A percentile compares a stretch with the other conserved stretches of the same genome.
Conservation (phyloP, 1,140 invertebrate genomes). For the Telenomus remus region DNA sequence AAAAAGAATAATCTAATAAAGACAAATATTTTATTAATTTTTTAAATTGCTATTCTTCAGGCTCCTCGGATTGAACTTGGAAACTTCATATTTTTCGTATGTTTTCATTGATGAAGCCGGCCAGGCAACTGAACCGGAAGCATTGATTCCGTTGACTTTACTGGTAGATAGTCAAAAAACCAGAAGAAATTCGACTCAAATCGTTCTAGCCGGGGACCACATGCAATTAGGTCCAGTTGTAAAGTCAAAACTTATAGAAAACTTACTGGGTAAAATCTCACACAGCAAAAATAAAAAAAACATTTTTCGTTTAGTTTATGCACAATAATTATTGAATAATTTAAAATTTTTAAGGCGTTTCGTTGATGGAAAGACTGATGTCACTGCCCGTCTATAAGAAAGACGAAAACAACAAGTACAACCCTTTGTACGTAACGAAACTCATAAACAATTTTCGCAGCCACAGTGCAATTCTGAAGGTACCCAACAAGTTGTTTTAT, state of each 20-base stretch:
- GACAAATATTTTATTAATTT: neutral
- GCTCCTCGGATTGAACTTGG: conserved; percentile 54
- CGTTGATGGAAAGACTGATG: conserved; percentile 48
- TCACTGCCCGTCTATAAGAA: conserved; percentile 23
- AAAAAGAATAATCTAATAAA: too few species aligned
- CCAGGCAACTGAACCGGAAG: conserved; percentile 87
- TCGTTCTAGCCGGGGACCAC: conserved; percentile 89
- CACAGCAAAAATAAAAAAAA: too few species aligned
- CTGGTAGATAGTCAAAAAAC: conserved; percentile 59
- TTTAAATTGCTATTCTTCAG: conserved; percentile 40
- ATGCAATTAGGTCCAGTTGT: conserved; percentile 88
- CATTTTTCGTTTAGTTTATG: too few species aligned
- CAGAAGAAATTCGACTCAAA: conserved; percentile 65
- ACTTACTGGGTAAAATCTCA: conserved; percentile 59
- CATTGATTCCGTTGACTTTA: conserved; percentile 78
- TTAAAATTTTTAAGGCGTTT: conserved; percentile 18
- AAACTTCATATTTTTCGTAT: conserved; percentile 81
- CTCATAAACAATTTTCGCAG: conserved; percentile 82
- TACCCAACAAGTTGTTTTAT: conserved; percentile 82
- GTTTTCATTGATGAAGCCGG: conserved; percentile 92
- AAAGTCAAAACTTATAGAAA: conserved; percentile 75
- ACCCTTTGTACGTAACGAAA: conserved; percentile 80
- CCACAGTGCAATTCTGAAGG: conserved; percentile 77
- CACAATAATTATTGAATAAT: neutral
- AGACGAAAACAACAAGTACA: conserved; percentile 74